phyloP scores from a whole-genome alignment of 2,888 invertebrate species.

The Sarcophaga carnaria region DNA sequence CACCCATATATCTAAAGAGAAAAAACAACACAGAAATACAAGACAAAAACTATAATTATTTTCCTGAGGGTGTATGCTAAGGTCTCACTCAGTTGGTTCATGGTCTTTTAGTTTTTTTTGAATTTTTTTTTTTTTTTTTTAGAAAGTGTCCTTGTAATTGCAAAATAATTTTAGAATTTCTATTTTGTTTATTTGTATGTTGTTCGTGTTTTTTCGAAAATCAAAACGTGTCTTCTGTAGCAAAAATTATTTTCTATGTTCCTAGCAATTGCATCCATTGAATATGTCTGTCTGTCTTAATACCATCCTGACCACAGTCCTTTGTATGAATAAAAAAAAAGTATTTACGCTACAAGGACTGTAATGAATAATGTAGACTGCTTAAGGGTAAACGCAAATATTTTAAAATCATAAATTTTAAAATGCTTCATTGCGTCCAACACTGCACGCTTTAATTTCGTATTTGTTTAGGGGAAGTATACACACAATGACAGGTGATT shows the following conservation, averaged over 20 bases:
- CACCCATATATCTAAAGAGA: neutral
- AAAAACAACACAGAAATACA: neutral
- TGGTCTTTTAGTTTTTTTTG: neutral
- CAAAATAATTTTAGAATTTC: neutral
- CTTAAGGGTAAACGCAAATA: no score
- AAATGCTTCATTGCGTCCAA: no score
- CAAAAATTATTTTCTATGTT: neutral
- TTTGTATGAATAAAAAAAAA: no score
- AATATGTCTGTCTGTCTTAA: no score
- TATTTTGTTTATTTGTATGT: neutral
- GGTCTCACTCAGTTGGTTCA: neutral
- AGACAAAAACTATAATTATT: neutral
- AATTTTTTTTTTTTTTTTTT: neutral
- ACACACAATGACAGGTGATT: no score
- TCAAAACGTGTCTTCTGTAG: neutral
- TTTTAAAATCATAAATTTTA: no score
- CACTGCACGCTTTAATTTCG: no score
- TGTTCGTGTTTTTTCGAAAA: neutral
- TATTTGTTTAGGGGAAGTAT: no score
- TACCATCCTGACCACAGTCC: no score
- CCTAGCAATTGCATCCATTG: neutral
- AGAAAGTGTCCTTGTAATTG: neutral
- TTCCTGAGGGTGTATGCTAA: neutral
- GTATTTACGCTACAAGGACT: no score
- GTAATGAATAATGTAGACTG: no score